Conservation (phyloP, 2,797 vertebrate species). For the Catostomus latipinnis region DNA sequence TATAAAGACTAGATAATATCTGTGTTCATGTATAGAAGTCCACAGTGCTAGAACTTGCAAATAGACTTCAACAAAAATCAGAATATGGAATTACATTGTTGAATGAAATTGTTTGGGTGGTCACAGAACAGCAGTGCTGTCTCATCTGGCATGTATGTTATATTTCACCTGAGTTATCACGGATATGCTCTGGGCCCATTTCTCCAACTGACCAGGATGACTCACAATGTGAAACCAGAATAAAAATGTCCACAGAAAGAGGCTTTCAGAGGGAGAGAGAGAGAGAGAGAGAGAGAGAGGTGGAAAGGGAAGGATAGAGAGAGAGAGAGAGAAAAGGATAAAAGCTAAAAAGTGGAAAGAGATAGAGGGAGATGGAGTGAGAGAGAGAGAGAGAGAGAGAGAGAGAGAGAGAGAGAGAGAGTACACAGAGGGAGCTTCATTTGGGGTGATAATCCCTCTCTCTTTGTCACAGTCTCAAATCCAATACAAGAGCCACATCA, state of each 20-base stretch:
- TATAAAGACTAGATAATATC: background rate
- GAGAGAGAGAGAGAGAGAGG: background rate
- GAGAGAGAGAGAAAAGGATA: background rate
- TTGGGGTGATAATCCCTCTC: slow-evolving; percentile 57
- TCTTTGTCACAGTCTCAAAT: slow-evolving; percentile 53
- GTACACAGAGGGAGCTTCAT: slow-evolving; percentile 39
- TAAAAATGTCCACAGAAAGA: slow-evolving; percentile 18
- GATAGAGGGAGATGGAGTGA: too few species aligned
- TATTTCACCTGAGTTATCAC: background rate
- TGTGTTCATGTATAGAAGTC: background rate
- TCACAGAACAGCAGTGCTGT: background rate
- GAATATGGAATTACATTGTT: background rate
- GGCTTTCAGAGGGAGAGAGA: slow-evolving; percentile 8
- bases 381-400: background rate
- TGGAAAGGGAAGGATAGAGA: background rate
- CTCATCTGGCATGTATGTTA: background rate
- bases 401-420: slow-evolving; percentile 23
- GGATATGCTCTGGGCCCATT: background rate
- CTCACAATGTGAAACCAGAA: slow-evolving; percentile 32
- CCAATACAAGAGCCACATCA: slow-evolving; percentile 52
- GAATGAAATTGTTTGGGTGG: background rate
- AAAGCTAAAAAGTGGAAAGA: too few species aligned
- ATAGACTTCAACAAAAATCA: slow-evolving; percentile 3
- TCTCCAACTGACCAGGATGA: slow-evolving; percentile 31
- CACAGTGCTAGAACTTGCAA: slow-evolving; percentile 23